These are phyloP conservation scores for Hydriomena furcata DNA, from an alignment of 2,888 invertebrate genomes.

Conservation along the genomic window DNA sequence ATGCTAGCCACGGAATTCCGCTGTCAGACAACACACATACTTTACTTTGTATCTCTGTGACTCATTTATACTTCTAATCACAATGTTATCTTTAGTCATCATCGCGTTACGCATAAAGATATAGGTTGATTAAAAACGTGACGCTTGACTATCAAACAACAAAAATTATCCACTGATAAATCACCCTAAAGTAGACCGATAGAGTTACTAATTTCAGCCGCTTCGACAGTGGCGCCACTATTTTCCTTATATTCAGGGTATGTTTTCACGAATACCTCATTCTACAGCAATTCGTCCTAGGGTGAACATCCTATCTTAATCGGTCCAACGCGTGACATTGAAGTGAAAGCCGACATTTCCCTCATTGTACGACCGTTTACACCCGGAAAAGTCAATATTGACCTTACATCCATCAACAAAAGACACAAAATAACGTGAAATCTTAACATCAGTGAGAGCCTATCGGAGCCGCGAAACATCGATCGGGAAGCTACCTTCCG, in stretches of 20 bases:
- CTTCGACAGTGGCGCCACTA: slow-evolving; percentile 72
- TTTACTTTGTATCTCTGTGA: slow-evolving; percentile 26
- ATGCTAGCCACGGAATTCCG: background rate
- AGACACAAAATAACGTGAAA: slow-evolving; percentile 42
- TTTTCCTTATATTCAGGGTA: slow-evolving; percentile 81
- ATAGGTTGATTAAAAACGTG: slow-evolving; percentile 25
- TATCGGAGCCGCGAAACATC: slow-evolving; percentile 31
- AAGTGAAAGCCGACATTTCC: slow-evolving; percentile 70
- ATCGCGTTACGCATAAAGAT: slow-evolving; percentile 27
- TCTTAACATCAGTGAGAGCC: slow-evolving; percentile 40
- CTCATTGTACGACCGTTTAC: slow-evolving; percentile 38
- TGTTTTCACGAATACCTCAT: slow-evolving; percentile 81
- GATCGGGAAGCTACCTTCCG: slow-evolving; percentile 51
- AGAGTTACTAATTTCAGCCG: slow-evolving; percentile 54
- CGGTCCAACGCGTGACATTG: slow-evolving; percentile 68
- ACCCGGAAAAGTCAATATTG: slow-evolving; percentile 45
- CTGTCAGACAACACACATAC: slow-evolving; percentile 27
- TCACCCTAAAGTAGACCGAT: slow-evolving; percentile 27
- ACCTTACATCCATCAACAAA: slow-evolving; percentile 37
- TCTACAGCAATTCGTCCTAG: slow-evolving; percentile 78
- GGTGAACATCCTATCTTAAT: slow-evolving; percentile 71
- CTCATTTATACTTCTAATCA: slow-evolving; percentile 28
- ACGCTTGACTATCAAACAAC: slow-evolving; percentile 19
- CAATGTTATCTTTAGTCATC: slow-evolving; percentile 33
- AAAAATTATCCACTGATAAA: slow-evolving; percentile 22